These are phyloP conservation scores for Mormyrus proboscirostris DNA, from an alignment of 2,797 vertebrate genomes.

Conservation along the genomic window DNA sequence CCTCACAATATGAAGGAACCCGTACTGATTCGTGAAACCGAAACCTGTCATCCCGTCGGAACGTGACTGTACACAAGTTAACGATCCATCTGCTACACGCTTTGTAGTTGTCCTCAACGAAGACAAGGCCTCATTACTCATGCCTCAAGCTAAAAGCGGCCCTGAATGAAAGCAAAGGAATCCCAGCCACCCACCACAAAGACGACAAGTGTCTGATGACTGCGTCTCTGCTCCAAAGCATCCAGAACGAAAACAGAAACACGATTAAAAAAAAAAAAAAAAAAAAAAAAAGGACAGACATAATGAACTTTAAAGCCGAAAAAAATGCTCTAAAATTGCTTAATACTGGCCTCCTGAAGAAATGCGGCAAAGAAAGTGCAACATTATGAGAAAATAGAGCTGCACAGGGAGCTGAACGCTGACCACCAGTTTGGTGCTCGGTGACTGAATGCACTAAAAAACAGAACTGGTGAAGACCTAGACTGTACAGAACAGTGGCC, in stretches of 20 bases:
- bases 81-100: neutral
- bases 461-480: neutral
- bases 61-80: constrained; percentile 1
- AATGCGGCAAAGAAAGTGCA: neutral
- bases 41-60: neutral
- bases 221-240: neutral
- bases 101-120: neutral
- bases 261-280: neutral
- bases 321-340: neutral
- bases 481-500: neutral
- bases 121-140: constrained; percentile 5
- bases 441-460: neutral
- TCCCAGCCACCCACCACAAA: neutral
- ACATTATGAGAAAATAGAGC: neutral
- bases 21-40: neutral
- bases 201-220: neutral
- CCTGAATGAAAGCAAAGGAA: neutral
- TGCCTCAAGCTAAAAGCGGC: neutral
- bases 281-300: neutral
- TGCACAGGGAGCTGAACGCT: neutral
- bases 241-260: neutral
- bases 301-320: neutral
- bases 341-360: neutral
- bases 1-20: neutral
- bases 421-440: neutral